Base-by-base conservation (phyloP, 2,113 vertebrate genomes). In the Clarias batrachus region DNA sequence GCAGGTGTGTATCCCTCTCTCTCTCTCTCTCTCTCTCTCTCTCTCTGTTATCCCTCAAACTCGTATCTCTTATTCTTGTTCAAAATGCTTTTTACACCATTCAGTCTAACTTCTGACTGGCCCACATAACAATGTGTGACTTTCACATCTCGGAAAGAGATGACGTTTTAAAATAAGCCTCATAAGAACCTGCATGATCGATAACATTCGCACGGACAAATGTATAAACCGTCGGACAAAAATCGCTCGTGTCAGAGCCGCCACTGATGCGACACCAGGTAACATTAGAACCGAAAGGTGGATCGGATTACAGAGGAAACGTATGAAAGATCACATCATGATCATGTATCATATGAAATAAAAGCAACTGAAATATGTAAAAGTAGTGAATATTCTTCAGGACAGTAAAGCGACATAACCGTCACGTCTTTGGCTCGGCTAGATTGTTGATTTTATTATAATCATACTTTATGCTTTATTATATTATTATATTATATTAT, bases 1-100 rank as follows among this genome's bases (percentile, higher is more conserved):
- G 0, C 97, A 97, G 93, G 98, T 99, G 85, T 96, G 94, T 73
- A 82, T 81, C 74, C 97, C 83, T 96, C 93, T 66, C 0, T 82
- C n/a, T 66, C 0, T 66, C n/a, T 12, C 23, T 12, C 23, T n/a
- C 23, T 27, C 2, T 66, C 0, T 66, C 3, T 66, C 25, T 27
- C 8, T 66, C 25, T 66, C 8, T 10, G 74, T 84, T 73, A 41
- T 37, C 25, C 41, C 21, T n/a, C 19, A 56, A 0, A 78, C 14
- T 27, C 27, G 2, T 19, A 56, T 56, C 5, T 27, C 1, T 3
- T 16, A 56, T 21, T 0, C 37, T 71, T 57, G 23, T 77, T 54
- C 3, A 56, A 8, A 56, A 57, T 52, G 25, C 14, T 79, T 60
- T 60, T 59, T 59, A 33, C 27, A 79, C 2, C 3, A 60, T 30